Evolutionary conservation across 2,888 invertebrate genomes (phyloP), one percentile per base, ranked within the genome.

Genomic region (Cheilosia impressa): DNA sequence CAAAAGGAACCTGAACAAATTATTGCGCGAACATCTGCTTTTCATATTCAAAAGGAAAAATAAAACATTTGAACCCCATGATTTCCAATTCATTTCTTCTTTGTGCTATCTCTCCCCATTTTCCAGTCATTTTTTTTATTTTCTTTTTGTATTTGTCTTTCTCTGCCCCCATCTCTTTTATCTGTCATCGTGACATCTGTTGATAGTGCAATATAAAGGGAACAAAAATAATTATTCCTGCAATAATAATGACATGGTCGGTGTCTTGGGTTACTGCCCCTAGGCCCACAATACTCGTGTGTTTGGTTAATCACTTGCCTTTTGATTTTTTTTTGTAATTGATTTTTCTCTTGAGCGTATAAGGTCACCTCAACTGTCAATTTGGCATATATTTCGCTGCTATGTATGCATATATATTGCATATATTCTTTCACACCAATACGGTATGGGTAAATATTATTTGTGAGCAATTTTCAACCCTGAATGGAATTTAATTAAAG

Each of bases 401-500:
- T 47, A 47, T 47, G 17, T 19, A 17, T 17, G 17, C 45, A n/a
- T 9, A 17, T 9, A 19, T 15, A 13, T 27, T 50, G 31, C 13
- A 22, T 10, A 24, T 13, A 24, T 41, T 27, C 6, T 27, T 24
- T 27, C 27, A 6, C 5, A 27, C 27, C 57, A 22, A 45, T 45
- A 19, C 45, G 60, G 69, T 22, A n/a, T 66, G 15, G n/a, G 22
- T 43, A 22, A 43, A 22, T 66, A 43, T 55, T 58, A 76, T 81
- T 63, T 60, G 65, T 77, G 13, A 41, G 34, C 69, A 31, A 17
- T 34, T n/a, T 31, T 43, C 55, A 13, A 53, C 38, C 10, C 38
- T 38, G 63, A 73, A 78, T 84, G 75, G 75, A 84, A 84, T 79
- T 84, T 79, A 71, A 84, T 84, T 75, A 84, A 79, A 71, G 71